Percentiles rank a stretch among this genome's conserved stretches.
Conservation (phyloP, 2,113 vertebrate genomes). For the Menidia beryllina region DNA sequence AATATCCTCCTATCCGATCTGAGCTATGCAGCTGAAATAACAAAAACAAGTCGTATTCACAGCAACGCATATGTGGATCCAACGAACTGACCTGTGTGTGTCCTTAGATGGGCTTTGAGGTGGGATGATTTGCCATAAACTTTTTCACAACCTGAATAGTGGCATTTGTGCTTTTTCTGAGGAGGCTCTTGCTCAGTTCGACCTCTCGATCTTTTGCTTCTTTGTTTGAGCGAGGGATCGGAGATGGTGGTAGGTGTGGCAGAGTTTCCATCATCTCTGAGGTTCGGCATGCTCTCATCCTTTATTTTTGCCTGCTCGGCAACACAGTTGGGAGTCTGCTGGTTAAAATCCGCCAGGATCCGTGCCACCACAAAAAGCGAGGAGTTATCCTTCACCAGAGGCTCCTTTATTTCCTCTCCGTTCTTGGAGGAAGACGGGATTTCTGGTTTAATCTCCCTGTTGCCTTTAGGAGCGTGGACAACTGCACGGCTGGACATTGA, state of each 20-base stretch:
- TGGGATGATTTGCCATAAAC: constrained; percentile 99
- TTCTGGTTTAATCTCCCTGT: constrained; percentile 82
- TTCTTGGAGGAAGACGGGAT: constrained; percentile 75
- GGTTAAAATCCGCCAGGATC: constrained; percentile 96
- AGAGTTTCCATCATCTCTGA: constrained; percentile 85
- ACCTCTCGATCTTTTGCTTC: constrained; percentile 89
- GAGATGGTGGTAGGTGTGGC: constrained; percentile 90
- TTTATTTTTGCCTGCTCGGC: constrained; percentile 84
- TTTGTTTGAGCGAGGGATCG: constrained; percentile 93
- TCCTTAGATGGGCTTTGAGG: constrained; percentile 99
- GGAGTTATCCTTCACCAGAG: constrained; percentile 86
- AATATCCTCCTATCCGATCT: not conserved
- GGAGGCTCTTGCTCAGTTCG: constrained; percentile 90
- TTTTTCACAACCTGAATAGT: constrained; percentile 98
- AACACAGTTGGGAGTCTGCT: constrained; percentile 86
- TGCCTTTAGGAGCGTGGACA: constrained; percentile 86
- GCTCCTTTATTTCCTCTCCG: constrained; percentile 85
- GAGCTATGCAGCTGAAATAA: constrained; percentile 7
- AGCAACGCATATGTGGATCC: constrained; percentile 68
- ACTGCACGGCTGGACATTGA: constrained; percentile 94
- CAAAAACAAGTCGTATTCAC: constrained; percentile 27
- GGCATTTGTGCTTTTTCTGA: constrained; percentile 98
- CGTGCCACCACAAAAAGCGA: constrained; percentile 93
- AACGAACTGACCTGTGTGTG: constrained; percentile 97
- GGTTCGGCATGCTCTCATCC: constrained; percentile 84